Conservation (phyloP, 2,113 vertebrate genomes). For the Phylloscopus whistleri region DNA sequence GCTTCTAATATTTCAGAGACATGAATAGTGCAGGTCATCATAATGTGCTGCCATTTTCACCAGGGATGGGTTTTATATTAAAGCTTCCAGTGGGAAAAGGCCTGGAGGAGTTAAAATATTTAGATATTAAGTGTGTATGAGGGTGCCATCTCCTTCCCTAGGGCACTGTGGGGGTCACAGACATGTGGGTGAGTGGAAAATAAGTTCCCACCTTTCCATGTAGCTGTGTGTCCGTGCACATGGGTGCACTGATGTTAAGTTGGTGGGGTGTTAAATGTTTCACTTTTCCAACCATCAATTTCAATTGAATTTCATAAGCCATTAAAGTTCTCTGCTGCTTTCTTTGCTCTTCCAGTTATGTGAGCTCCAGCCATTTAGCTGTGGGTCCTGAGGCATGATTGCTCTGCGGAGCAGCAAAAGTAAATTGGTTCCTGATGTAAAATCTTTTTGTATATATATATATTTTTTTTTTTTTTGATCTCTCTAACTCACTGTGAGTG, state of each 20-base stretch:
- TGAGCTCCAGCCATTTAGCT: constrained; percentile 47
- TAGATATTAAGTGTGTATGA: background rate
- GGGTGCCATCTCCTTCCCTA: background rate
- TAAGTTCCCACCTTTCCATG: background rate
- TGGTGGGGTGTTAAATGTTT: constrained; percentile 38
- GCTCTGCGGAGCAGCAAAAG: constrained; percentile 37
- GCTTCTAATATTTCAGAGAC: background rate
- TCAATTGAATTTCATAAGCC: constrained; percentile 60
- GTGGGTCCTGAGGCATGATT: constrained; percentile 55
- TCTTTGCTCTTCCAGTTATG: constrained; percentile 38
- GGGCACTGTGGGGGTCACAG: accelerated
- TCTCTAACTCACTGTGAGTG: background rate
- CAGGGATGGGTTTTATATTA: background rate
- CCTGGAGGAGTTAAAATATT: background rate
- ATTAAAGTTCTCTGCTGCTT: constrained; percentile 36
- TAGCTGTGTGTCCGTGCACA: background rate
- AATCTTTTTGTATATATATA: background rate
- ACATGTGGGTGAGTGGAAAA: background rate
- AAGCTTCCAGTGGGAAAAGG: background rate
- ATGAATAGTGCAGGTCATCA: background rate
- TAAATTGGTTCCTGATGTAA: constrained; percentile 52
- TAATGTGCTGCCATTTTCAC: background rate
- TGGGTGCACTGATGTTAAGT: accelerated
- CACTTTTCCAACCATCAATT: constrained; percentile 32
- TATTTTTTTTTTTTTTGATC: background rate